Conservation (phyloP, 2,797 vertebrate species). For the Tragopan temminckii region DNA sequence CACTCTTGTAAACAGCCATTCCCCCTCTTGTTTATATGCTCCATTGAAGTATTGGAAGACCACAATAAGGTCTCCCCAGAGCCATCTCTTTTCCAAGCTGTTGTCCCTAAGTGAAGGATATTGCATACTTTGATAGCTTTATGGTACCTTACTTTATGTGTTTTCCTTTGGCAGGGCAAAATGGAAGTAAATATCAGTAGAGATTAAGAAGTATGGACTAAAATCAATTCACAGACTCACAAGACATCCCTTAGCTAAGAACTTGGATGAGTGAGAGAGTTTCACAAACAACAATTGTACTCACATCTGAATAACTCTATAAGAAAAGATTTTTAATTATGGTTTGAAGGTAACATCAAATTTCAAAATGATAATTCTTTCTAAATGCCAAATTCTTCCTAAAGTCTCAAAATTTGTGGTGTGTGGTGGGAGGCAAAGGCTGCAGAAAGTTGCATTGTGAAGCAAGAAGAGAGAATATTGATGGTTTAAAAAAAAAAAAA, state of each 20-base stretch:
- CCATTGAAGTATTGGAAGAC: too few species aligned
- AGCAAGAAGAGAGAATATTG: neutral
- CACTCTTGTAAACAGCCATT: too few species aligned
- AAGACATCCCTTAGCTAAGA: neutral
- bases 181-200: neutral
- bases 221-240: neutral
- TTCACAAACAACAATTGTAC: neutral
- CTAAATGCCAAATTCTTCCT: neutral
- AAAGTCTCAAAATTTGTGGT: neutral
- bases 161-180: slow-evolving; percentile 31
- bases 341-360: neutral
- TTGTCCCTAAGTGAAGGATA: slow-evolving; percentile 9
- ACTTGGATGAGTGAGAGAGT: neutral
- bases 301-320: neutral
- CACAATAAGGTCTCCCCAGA: too few species aligned
- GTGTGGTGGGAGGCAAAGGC: neutral
- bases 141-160: neutral
- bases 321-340: neutral
- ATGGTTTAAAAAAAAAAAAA: neutral
- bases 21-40: too few species aligned
- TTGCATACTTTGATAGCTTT: slow-evolving; percentile 22
- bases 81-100: neutral
- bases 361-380: neutral
- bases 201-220: neutral
- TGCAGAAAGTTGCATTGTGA: neutral